These are phyloP conservation scores for Tapirus terrestris DNA, from an alignment of 2,113 vertebrate species.

Conservation along the genomic window DNA sequence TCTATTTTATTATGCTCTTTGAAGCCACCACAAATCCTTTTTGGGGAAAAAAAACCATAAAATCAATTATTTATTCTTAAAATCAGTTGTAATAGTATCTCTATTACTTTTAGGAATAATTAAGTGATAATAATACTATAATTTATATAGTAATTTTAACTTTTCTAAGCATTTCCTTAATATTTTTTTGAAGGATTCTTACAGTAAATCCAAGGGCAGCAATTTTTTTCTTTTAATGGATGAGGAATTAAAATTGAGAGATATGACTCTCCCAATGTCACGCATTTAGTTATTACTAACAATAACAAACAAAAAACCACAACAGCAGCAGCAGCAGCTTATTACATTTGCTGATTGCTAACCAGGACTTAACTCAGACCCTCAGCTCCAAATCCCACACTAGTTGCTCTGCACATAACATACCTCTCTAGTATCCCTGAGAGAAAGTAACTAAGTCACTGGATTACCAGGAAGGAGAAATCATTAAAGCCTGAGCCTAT, in stretches of 20 bases:
- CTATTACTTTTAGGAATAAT: constrained; percentile 11
- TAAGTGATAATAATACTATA: not conserved
- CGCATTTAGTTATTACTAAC: not conserved
- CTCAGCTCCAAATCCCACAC: not conserved
- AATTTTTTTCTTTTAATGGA: not conserved
- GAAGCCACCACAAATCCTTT: not conserved
- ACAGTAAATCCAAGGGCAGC: not conserved
- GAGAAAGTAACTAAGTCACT: not conserved
- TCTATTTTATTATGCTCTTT: constrained; percentile 37
- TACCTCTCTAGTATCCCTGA: not conserved
- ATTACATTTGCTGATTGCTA: not conserved
- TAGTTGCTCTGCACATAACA: not conserved
- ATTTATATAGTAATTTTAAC: not conserved
- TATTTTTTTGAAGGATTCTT: not conserved
- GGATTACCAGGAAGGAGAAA: not conserved
- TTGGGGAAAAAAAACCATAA: not conserved
- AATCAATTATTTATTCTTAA: not conserved
- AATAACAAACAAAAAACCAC: not conserved
- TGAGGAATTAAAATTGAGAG: not conserved
- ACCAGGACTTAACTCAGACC: not conserved
- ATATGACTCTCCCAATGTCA: not conserved
- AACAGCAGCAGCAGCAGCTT: not conserved
- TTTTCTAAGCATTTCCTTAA: constrained; percentile 19
- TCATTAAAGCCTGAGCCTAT: not conserved
- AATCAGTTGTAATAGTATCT: not conserved